Evolutionary conservation across 2,888 invertebrate genomes (phyloP).

Genomic region (Pseudanteris insignis): DNA sequence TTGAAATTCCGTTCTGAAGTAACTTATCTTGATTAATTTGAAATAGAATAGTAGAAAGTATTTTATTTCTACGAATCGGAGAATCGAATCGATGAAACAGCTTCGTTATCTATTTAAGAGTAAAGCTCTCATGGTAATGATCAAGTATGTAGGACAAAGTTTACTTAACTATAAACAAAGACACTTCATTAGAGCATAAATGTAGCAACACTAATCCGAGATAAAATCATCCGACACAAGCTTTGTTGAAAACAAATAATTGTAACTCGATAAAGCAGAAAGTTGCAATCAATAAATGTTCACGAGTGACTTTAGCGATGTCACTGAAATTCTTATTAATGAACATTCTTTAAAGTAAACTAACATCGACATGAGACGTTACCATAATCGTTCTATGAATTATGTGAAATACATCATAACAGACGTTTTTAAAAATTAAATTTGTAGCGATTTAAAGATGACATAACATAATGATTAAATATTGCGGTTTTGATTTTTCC

Average conservation of each 20-base stretch:
- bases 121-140: constrained; percentile 29
- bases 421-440: too few relatives aligned
- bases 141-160: constrained; percentile 37
- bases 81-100: constrained; percentile 25
- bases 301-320: too few relatives aligned
- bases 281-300: too few relatives aligned
- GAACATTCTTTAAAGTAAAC: too few relatives aligned
- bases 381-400: too few relatives aligned
- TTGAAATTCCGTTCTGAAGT: too few relatives aligned
- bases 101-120: constrained; percentile 32
- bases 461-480: too few relatives aligned
- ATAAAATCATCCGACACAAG: constrained; percentile 11
- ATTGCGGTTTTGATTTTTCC: too few relatives aligned
- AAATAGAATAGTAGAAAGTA: constrained; percentile 4
- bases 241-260: constrained; percentile 7
- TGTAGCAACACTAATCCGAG: constrained; percentile 22
- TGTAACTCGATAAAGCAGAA: constrained; percentile 5
- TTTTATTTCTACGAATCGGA: constrained; percentile 21
- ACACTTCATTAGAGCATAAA: constrained; percentile 25
- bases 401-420: too few relatives aligned
- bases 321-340: too few relatives aligned
- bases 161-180: constrained; percentile 33
- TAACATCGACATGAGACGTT: too few relatives aligned
- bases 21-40: constrained; percentile 8
- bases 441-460: too few relatives aligned